Evolutionary conservation across 92 coral and sea anemone genomes (phyloP).

Genomic region (Siderastrea radians): DNA sequence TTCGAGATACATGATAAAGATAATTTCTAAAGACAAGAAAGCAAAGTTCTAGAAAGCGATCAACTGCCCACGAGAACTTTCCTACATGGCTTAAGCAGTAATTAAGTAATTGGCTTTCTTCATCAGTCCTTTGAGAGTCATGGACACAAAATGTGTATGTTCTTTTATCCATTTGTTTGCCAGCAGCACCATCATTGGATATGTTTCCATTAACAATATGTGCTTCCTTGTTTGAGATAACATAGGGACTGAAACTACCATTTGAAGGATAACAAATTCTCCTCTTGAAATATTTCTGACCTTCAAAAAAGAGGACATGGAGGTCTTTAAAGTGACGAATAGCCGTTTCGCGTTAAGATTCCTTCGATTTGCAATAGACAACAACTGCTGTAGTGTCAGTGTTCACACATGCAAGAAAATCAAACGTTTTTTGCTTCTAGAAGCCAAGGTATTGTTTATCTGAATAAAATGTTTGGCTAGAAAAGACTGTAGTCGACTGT

Average conservation of each 20-base stretch:
- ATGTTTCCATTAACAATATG: constrained; percentile 64
- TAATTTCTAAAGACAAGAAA: constrained; percentile 49
- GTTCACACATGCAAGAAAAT: too few relatives aligned
- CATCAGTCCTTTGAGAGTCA: constrained; percentile 36
- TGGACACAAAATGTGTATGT: background rate
- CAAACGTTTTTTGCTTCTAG: too few relatives aligned
- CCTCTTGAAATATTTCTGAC: constrained; percentile 57
- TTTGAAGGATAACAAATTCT: constrained; percentile 59
- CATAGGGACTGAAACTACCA: constrained; percentile 51
- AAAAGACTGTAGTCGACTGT: too few relatives aligned
- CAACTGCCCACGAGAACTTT: constrained; percentile 82
- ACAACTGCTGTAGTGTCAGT: too few relatives aligned
- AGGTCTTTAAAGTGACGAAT: too few relatives aligned
- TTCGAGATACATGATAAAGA: constrained; percentile 42
- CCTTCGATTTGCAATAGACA: too few relatives aligned
- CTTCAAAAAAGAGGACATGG: too few relatives aligned
- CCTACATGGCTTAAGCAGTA: constrained; percentile 73
- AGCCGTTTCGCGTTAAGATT: too few relatives aligned
- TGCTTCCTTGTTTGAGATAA: constrained; percentile 64
- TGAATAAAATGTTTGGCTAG: too few relatives aligned
- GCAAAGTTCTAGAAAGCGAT: constrained; percentile 69
- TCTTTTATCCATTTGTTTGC: constrained; percentile 5
- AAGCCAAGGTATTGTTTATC: too few relatives aligned
- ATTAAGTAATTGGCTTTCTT: constrained; percentile 67
- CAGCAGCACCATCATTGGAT: constrained; percentile 3